A percentile compares a stretch with the other conserved stretches of the same genome.
Conservation (phyloP, 2,113 vertebrate species). For the Smithornis capensis region DNA sequence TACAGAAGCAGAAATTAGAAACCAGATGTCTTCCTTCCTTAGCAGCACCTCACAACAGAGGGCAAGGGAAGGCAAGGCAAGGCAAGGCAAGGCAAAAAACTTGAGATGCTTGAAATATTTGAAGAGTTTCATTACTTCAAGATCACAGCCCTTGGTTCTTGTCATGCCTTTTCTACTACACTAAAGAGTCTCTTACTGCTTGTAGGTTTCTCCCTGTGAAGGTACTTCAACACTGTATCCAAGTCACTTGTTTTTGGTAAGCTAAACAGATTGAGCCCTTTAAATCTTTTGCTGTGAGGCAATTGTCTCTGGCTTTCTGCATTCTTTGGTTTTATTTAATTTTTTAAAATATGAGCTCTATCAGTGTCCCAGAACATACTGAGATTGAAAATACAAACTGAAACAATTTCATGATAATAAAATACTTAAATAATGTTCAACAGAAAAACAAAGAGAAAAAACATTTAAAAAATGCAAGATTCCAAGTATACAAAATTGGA, state of each 20-base stretch:
- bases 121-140: background rate
- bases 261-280: background rate
- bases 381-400: background rate
- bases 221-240: background rate
- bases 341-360: background rate
- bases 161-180: background rate
- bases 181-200: background rate
- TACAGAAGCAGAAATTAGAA: background rate
- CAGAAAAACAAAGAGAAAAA: background rate
- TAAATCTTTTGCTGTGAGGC: background rate
- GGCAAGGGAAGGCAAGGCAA: no score
- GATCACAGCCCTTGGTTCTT: background rate
- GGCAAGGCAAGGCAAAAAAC: no score
- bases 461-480: background rate
- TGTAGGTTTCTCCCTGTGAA: background rate
- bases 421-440: background rate
- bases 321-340: background rate
- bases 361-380: background rate
- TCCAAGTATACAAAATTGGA: background rate
- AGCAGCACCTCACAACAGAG: background rate
- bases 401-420: background rate
- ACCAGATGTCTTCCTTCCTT: background rate
- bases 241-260: background rate
- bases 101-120: background rate
- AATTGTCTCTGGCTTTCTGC: background rate